These are phyloP conservation scores for Anoncus sp. DNA, from an alignment of 2,888 invertebrate genomes.

Conservation along the genomic window DNA sequence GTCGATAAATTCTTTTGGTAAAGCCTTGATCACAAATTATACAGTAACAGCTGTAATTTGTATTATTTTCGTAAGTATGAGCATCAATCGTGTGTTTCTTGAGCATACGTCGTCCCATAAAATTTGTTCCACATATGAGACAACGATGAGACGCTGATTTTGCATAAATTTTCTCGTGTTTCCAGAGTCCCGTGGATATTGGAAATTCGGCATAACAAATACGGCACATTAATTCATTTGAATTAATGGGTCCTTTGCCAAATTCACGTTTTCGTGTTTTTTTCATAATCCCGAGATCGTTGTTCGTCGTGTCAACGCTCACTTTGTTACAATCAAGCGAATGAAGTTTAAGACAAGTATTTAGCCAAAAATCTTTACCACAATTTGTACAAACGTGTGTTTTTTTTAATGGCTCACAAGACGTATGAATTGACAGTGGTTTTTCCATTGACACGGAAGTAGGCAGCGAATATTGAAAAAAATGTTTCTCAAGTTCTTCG, in stretches of 20 bases:
- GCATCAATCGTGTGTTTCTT: constrained; percentile 61
- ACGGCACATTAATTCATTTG: constrained; percentile 2
- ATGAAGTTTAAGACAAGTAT: constrained; percentile 40
- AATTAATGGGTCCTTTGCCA: neutral
- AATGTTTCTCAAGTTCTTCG: constrained; percentile 28
- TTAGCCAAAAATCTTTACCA: constrained; percentile 40
- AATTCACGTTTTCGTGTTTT: neutral
- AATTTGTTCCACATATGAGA: constrained; percentile 64
- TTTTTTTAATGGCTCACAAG: constrained; percentile 29
- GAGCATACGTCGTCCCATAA: constrained; percentile 59
- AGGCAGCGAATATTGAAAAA: constrained; percentile 19
- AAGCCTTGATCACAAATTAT: constrained; percentile 72
- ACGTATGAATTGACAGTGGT: neutral
- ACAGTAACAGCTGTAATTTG: constrained; percentile 58
- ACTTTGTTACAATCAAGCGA: constrained; percentile 13
- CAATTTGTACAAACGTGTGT: constrained; percentile 25
- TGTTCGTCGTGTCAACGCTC: neutral
- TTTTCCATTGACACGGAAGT: neutral
- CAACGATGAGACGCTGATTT: constrained; percentile 48
- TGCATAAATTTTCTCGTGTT: constrained; percentile 59
- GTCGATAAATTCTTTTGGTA: constrained; percentile 37
- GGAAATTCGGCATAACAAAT: constrained; percentile 63
- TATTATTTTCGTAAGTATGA: constrained; percentile 46
- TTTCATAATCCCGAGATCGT: neutral
- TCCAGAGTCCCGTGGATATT: constrained; percentile 26